A percentile compares a stretch with the other conserved stretches of the same genome.
Evolutionary conservation across 2,797 vertebrate genomes (phyloP).

Genomic region (Kryptolebias ocellatus): DNA sequence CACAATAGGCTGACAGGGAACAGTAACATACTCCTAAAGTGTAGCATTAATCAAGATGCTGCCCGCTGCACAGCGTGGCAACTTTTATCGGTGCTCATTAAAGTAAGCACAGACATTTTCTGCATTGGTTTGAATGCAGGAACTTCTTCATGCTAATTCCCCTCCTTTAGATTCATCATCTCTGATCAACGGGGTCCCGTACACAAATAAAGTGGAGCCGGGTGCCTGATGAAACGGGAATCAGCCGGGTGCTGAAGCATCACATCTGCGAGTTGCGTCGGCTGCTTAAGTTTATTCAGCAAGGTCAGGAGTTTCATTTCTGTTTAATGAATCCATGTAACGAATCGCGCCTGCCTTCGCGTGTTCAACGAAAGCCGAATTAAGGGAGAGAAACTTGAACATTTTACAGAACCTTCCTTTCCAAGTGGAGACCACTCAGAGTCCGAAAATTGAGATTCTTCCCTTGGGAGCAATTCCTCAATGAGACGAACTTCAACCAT

Average conservation of each 20-base stretch:
- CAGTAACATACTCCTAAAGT: conserved; percentile 53
- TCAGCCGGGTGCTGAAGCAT: conserved; percentile 54
- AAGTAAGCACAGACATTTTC: conserved; percentile 79
- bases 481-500: conserved; percentile 38
- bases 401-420: not conserved
- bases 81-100: conserved; percentile 78
- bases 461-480: conserved; percentile 1
- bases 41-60: conserved; percentile 74
- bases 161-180: conserved; percentile 71
- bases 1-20: conserved; percentile 47
- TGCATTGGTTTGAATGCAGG: conserved; percentile 72
- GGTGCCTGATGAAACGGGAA: conserved; percentile 42
- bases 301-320: conserved; percentile 48
- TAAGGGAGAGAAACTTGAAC: conserved; percentile 8
- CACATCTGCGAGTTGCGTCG: conserved; percentile 37
- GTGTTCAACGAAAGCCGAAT: conserved; percentile 35
- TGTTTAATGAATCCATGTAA: conserved; percentile 39
- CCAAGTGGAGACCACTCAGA: conserved; percentile 26
- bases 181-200: conserved; percentile 61
- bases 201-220: conserved; percentile 54
- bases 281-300: conserved; percentile 46
- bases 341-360: conserved; percentile 11
- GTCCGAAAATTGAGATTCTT: conserved; percentile 10
- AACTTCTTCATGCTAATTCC: conserved; percentile 77
- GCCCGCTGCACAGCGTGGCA: conserved; percentile 50